These are phyloP conservation scores for Eupithecia dodoneata DNA, from an alignment of 2,888 invertebrate genomes.

Conservation along the genomic window DNA sequence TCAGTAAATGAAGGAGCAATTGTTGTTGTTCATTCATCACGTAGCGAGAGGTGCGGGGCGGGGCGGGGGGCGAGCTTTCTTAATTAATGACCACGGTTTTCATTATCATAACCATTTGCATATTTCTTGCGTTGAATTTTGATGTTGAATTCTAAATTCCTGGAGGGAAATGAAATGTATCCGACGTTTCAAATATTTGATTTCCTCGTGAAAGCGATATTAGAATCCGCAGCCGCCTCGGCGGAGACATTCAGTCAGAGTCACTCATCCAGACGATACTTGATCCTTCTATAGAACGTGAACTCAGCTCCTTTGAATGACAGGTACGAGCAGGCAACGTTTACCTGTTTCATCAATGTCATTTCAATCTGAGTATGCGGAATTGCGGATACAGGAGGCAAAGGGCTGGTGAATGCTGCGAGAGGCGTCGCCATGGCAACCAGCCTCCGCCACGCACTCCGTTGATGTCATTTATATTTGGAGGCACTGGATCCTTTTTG, in stretches of 20 bases:
- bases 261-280: background rate
- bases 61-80: constrained; percentile 6
- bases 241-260: background rate
- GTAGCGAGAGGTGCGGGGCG: background rate
- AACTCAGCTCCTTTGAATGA: constrained; percentile 4
- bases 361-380: constrained; percentile 10
- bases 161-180: constrained; percentile 4
- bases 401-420: constrained; percentile 18
- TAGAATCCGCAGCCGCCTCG: background rate
- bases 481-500: background rate
- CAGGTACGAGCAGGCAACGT: background rate
- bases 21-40: constrained; percentile 21
- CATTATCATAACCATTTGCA: constrained; percentile 24
- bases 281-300: background rate
- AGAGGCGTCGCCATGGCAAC: constrained; percentile 23
- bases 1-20: constrained; percentile 19
- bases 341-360: constrained; percentile 10
- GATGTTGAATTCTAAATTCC: constrained; percentile 14
- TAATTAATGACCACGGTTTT: constrained; percentile 23
- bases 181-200: constrained; percentile 12
- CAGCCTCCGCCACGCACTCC: background rate
- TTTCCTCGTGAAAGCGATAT: constrained; percentile 8
- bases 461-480: background rate
- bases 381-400: constrained; percentile 5
- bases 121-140: constrained; percentile 18